Base-by-base conservation (phyloP, 2,888 invertebrate species). In the Venusia cambrica region DNA sequence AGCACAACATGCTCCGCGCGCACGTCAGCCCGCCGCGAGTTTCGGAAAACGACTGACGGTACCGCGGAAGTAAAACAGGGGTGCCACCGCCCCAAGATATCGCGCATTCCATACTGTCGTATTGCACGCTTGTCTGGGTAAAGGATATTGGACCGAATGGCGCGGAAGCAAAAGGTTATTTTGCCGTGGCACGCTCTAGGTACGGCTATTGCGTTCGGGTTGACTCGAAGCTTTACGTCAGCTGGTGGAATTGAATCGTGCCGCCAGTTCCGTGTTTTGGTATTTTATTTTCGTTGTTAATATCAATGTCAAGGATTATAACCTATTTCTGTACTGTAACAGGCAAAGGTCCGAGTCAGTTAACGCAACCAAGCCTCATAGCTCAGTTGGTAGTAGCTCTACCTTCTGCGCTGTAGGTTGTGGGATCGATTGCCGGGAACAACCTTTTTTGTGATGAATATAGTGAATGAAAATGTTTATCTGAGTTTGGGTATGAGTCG, bases 31-130 rank as follows among this genome's bases (percentile, higher is more conserved):
- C 57, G 48, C 54, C 41, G 33, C 60, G 57, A 47, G 48, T 54
- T 59, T 58, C 57, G 54, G 49, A 62, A 54, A 54, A 54, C 55
- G 37, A 78, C 77, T 78, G 67, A 66, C 35, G 56, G 59, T n/a
- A n/a, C n/a, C n/a, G 56, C 24, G 58, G 62, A 61, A 60, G 57
- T 40, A 32, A 40, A 48, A 49, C 46, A 52, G 62, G 70, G 70
- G 68, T 69, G 60, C 60, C 54, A 13, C 31, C 76, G 76, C 74
- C 77, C 79, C 70, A 75, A 55, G 73, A 45, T 27, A 24, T 35
- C 39, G 36, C 37, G 24, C 44, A 53, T 52, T 45, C 38, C 47
- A 34, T 54, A 70, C 62, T 51, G 67, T 57, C 71, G 51, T 54
- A 73, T 50, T 43, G 16, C 43, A 58, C 55, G 45, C 27, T 33